Base-by-base conservation (phyloP, 2,888 invertebrate species). In the Lepidonotus clava region DNA sequence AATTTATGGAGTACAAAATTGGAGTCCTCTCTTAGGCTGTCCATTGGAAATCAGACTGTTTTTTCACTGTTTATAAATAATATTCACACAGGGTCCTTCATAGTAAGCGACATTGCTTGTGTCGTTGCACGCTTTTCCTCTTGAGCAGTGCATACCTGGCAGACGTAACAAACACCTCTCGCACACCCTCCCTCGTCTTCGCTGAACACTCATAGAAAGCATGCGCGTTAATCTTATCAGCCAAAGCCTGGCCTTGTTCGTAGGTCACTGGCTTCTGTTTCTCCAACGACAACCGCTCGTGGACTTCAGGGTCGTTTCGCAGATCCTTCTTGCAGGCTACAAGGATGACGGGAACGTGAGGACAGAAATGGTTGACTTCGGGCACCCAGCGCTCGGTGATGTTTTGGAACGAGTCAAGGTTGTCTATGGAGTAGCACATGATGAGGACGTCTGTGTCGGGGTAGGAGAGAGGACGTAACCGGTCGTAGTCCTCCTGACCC, bases 401-500 rank as follows among this genome's bases (percentile, higher is more conserved):
- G 51, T 84, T 84, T 32, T 53, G 56, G 84, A 84, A 84, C 14
- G 53, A 53, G 56, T 84, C 84, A 0, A 56, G 84, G 61, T 84
- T 84, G 51, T 84, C 84, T 11, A 84, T 56, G 36, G 56, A 56
- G 56, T 84, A 84, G 40, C 84, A 84, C n/a, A 84, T 56, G 56
- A 84, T 21, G 5, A 84, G 51, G 36, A 84, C 84, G 34, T 84
- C 84, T 14, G 84, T 84, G 84, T 84, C 84, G 24, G 84, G 84
- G 84, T 84, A 84, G 56, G 84, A 84, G n/a, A 84, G 53, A 24
- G 84, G 84, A 14, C 84, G 84, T 8, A 84, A 28, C 2, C 84
- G 53, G 53, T 84, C 84, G 56, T 84, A 84, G 84, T 84, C 84
- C 61, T 84, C 84, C 56, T 84, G 84, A 28, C 84, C 84, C 0